Conservation (phyloP, 2,113 vertebrate species). For the Neodontobutis hainanensis region DNA sequence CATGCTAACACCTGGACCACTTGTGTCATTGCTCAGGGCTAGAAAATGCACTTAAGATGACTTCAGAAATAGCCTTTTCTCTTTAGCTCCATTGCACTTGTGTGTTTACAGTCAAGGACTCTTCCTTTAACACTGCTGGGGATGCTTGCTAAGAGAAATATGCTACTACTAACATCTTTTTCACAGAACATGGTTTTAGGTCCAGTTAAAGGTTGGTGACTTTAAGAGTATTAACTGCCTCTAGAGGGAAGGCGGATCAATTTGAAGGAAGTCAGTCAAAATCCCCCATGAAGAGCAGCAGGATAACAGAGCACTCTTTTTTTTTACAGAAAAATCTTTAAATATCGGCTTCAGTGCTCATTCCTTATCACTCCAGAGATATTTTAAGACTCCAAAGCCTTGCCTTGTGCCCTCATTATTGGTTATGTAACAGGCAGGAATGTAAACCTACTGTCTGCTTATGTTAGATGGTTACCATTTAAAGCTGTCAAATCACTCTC, state of each 20-base stretch:
- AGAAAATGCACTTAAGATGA: neutral
- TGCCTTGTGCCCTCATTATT: constrained; percentile 20
- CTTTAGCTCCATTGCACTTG: constrained; percentile 4
- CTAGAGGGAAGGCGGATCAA: neutral
- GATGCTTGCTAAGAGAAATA: neutral
- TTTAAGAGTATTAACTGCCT: neutral
- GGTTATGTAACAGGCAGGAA: neutral
- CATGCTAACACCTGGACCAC: constrained; percentile 47
- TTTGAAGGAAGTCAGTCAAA: constrained; percentile 7
- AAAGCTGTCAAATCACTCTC: neutral
- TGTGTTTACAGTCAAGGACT: constrained; percentile 7
- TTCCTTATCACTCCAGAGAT: neutral
- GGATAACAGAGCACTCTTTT: neutral
- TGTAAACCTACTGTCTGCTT: neutral
- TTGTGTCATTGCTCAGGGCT: constrained; percentile 21
- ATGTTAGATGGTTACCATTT: neutral
- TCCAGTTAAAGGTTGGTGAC: neutral
- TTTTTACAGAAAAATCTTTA: neutral
- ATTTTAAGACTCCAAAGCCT: neutral
- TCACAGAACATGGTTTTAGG: neutral
- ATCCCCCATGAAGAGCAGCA: neutral
- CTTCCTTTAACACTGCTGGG: neutral
- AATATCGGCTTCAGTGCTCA: too few species aligned
- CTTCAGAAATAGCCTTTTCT: neutral
- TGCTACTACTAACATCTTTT: neutral